These are phyloP conservation scores for Isurus oxyrinchus DNA, from an alignment of 2,113 vertebrate genomes.

Conservation along the genomic window DNA sequence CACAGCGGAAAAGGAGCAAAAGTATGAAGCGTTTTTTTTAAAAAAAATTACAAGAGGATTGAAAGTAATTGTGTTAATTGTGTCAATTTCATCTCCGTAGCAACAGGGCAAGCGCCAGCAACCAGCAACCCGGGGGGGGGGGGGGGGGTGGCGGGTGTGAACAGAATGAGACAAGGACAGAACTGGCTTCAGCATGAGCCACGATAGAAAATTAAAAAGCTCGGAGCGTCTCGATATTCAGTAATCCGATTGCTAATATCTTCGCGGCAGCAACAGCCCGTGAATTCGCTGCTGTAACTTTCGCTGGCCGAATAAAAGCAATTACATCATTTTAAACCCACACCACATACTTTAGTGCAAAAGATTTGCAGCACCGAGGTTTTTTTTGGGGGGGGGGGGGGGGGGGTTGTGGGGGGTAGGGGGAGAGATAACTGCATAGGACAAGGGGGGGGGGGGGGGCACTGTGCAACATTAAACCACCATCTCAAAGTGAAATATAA, in stretches of 20 bases:
- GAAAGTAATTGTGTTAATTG: conserved; percentile 33
- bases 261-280: not conserved
- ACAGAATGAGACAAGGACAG: not conserved
- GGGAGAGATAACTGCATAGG: not conserved
- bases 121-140: not conserved
- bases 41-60: not conserved
- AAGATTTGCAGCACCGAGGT: not conserved
- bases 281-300: not conserved
- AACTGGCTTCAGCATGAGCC: not conserved
- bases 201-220: not conserved
- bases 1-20: not conserved
- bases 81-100: conserved; percentile 31
- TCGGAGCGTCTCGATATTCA: not conserved
- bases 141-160: too few relatives aligned
- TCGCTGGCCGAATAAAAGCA: not conserved
- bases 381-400: too few relatives aligned
- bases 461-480: not conserved
- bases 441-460: too few relatives aligned
- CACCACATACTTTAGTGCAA: not conserved
- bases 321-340: not conserved
- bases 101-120: conserved; percentile 20
- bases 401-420: not conserved
- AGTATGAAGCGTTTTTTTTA: not conserved
- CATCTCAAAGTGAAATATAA: not conserved
- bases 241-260: not conserved